A percentile compares a stretch with the other conserved stretches of the same genome.
phyloP scores from a whole-genome alignment of 1,140 invertebrate genomes.

The Lucilia sericata region DNA sequence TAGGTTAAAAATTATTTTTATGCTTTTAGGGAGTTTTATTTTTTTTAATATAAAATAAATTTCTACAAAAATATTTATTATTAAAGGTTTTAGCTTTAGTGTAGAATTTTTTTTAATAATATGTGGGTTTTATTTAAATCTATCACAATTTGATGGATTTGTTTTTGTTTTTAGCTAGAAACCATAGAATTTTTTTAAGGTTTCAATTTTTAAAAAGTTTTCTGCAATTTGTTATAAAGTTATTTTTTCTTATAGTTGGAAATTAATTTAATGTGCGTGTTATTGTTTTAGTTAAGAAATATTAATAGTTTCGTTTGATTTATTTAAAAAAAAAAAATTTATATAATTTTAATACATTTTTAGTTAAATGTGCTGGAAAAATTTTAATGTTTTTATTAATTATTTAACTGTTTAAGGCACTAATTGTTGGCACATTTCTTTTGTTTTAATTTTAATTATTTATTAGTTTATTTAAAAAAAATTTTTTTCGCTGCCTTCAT shows the following conservation, averaged over 20 bases:
- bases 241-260: not conserved
- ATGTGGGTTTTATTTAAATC: not conserved
- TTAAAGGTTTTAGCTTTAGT: not conserved
- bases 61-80: not conserved
- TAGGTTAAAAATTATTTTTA: not conserved
- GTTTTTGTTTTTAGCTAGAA: not conserved
- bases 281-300: not conserved
- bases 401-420: constrained; percentile 36
- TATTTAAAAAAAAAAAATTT: no score
- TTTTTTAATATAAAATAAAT: not conserved
- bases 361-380: not conserved
- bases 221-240: not conserved
- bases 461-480: not conserved
- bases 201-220: not conserved
- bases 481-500: not conserved
- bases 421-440: constrained; percentile 41
- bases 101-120: not conserved
- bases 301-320: not conserved
- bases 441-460: not conserved
- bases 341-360: no score
- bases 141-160: constrained; percentile 28
- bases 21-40: no score
- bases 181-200: not conserved
- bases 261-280: not conserved
- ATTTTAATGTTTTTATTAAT: not conserved